A percentile compares a stretch with the other conserved stretches of the same genome.
These are phyloP conservation scores for Dryomyza anilis DNA, from an alignment of 2,888 invertebrate genomes.

Conservation along the genomic window DNA sequence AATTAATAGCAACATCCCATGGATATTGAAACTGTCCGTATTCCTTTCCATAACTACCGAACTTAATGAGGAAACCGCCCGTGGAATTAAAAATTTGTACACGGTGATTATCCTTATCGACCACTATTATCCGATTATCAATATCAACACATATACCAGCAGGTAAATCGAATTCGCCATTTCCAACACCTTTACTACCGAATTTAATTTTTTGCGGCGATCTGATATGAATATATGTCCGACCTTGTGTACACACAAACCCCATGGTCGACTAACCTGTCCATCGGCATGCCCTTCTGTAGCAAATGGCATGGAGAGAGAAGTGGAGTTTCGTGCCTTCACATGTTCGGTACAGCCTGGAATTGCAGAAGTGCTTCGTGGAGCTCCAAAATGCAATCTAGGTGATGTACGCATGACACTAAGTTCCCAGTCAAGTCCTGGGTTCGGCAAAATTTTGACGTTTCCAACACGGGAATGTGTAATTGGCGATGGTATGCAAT, in stretches of 20 bases:
- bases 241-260: conserved; percentile 85
- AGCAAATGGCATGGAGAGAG: conserved; percentile 68
- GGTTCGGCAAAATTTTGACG: conserved; percentile 33
- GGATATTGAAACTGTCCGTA: conserved; percentile 94
- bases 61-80: conserved; percentile 80
- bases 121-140: conserved; percentile 82
- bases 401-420: conserved; percentile 51
- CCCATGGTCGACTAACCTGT: conserved; percentile 80
- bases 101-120: conserved; percentile 96
- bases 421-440: conserved; percentile 54
- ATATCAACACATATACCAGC: conserved; percentile 86
- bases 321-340: conserved; percentile 55
- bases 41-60: conserved; percentile 87
- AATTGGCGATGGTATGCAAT: conserved; percentile 50
- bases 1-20: conserved; percentile 92
- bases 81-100: conserved; percentile 79
- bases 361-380: conserved; percentile 63
- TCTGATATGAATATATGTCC: conserved; percentile 91
- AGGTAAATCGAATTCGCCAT: conserved; percentile 90
- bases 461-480: conserved; percentile 36
- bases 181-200: conserved; percentile 77
- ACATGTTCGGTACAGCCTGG: conserved; percentile 66
- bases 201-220: conserved; percentile 83
- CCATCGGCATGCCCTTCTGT: conserved; percentile 83
- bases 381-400: conserved; percentile 52